Conservation (phyloP, 2,888 invertebrate genomes). For the Leucozona laternaria region DNA sequence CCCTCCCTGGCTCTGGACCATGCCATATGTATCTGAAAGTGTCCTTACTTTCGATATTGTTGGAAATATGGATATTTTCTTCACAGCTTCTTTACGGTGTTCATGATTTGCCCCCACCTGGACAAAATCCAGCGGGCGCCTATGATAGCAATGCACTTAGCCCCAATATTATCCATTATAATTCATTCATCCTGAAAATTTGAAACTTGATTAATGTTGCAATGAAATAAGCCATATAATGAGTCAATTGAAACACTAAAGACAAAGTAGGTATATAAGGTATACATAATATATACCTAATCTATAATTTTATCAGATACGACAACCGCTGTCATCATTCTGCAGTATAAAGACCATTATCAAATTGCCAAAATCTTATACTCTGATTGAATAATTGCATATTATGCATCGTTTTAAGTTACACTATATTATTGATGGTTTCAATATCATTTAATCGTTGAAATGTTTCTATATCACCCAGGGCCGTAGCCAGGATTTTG, state of each 20-base stretch:
- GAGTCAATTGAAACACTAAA: neutral
- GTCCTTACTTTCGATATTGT: too few relatives aligned
- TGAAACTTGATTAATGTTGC: neutral
- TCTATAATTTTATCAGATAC: neutral
- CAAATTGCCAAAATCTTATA: neutral
- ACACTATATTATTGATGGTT: neutral
- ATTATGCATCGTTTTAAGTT: neutral
- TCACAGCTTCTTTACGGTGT: too few relatives aligned
- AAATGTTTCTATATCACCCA: neutral
- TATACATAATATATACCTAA: neutral
- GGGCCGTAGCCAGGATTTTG: too few relatives aligned
- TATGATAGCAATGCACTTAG: too few relatives aligned
- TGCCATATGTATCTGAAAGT: too few relatives aligned
- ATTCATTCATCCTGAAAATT: neutral
- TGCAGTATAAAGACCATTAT: neutral
- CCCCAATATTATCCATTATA: too few relatives aligned
- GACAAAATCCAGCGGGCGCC: too few relatives aligned
- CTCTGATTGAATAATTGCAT: neutral
- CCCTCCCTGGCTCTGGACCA: too few relatives aligned
- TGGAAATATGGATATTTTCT: too few relatives aligned
- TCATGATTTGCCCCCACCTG: too few relatives aligned
- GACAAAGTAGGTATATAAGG: neutral
- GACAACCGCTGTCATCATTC: neutral
- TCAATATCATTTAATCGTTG: neutral
- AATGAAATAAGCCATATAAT: neutral